Evolutionary conservation across 2,888 invertebrate species (phyloP).

Genomic region (Carterocephalus palaemon): DNA sequence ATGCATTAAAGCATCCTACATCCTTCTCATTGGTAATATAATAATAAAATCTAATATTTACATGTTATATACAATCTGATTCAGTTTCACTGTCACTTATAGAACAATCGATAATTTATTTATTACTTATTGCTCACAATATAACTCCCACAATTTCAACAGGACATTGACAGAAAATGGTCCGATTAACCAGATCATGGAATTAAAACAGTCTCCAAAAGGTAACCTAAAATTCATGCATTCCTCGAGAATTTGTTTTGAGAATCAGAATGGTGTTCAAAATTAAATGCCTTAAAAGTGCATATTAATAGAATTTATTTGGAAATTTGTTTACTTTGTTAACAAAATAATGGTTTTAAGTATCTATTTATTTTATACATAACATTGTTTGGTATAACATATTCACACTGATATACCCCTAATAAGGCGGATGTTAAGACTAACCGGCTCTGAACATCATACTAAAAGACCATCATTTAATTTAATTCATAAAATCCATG

Average conservation of each 20-base stretch:
- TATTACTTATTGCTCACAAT: slow-evolving; percentile 17
- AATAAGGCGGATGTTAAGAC: slow-evolving; percentile 25
- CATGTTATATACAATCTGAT: slow-evolving; percentile 51
- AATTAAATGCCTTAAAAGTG: slow-evolving; percentile 26
- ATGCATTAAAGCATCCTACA: slow-evolving; percentile 61
- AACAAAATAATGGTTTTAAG: slow-evolving; percentile 11
- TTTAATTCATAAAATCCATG: not conserved
- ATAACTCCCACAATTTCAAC: slow-evolving; percentile 17
- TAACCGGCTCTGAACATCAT: slow-evolving; percentile 14
- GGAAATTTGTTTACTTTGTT: slow-evolving; percentile 7
- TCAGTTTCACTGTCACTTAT: slow-evolving; percentile 50
- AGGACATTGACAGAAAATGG: slow-evolving; percentile 32
- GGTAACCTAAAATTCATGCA: slow-evolving; percentile 3
- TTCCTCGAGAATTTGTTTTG: slow-evolving; percentile 12
- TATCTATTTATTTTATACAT: slow-evolving; percentile 8
- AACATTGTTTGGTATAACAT: slow-evolving; percentile 14
- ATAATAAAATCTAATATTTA: slow-evolving; percentile 58
- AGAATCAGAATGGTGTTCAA: slow-evolving; percentile 15
- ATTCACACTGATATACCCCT: slow-evolving; percentile 18
- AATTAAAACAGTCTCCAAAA: slow-evolving; percentile 11
- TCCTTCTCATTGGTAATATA: slow-evolving; percentile 63
- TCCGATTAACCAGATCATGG: slow-evolving; percentile 23
- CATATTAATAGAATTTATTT: slow-evolving; percentile 15
- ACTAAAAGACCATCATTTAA: slow-evolving; percentile 8
- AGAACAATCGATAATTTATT: slow-evolving; percentile 25